Evolutionary conservation across 2,113 vertebrate genomes (phyloP).

Genomic region (Cathartes aura): DNA sequence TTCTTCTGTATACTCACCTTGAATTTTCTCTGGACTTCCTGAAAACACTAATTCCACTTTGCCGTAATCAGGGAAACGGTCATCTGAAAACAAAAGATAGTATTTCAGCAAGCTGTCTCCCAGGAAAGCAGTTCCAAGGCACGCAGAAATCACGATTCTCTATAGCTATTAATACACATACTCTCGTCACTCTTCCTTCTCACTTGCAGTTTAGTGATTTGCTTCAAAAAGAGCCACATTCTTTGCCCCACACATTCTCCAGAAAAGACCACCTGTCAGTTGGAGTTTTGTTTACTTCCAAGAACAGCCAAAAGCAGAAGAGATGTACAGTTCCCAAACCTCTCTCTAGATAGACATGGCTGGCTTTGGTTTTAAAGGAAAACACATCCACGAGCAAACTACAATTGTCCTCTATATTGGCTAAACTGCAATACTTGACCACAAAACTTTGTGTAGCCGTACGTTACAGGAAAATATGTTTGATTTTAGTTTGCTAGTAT

Average conservation of each 20-base stretch:
- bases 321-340: not conserved
- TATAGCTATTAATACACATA: not conserved
- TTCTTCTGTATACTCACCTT: constrained; percentile 76
- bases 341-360: not conserved
- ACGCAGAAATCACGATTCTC: not conserved
- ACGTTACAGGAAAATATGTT: not conserved
- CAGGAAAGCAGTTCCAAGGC: not conserved
- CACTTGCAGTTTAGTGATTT: not conserved
- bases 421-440: not conserved
- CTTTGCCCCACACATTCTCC: not conserved
- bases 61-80: constrained; percentile 89
- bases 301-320: not conserved
- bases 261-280: not conserved
- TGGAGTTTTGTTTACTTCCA: not conserved
- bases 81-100: constrained; percentile 80
- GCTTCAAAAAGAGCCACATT: not conserved
- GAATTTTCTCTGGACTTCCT: constrained; percentile 87
- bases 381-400: not conserved
- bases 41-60: constrained; percentile 95
- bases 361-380: not conserved
- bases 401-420: not conserved
- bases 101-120: not conserved
- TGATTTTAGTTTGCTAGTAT: not conserved
- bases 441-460: not conserved
- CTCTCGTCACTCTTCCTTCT: not conserved